A percentile compares a stretch with the other conserved stretches of the same genome.
Conservation (phyloP, 2,888 invertebrate species). For the Galerucella pusilla region DNA sequence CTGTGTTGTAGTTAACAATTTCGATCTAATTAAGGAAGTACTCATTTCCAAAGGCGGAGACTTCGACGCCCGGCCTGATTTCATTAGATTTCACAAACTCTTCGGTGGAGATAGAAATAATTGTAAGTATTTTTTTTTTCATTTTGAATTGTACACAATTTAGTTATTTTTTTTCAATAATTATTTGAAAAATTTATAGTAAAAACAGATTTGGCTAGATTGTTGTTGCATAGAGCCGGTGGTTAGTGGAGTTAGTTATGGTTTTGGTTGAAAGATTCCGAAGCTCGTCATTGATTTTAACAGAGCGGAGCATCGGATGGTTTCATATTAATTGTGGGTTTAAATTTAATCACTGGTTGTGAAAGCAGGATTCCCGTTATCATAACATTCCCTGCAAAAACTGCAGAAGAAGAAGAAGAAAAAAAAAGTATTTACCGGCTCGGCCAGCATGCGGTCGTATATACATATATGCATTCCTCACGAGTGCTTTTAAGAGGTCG, state of each 20-base stretch:
- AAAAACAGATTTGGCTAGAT: neutral
- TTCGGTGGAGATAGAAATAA: constrained; percentile 89
- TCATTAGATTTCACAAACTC: constrained; percentile 81
- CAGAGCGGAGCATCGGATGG: constrained; percentile 47
- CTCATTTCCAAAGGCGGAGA: constrained; percentile 82
- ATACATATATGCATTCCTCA: neutral
- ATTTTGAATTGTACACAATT: constrained; percentile 36
- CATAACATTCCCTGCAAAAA: constrained; percentile 51
- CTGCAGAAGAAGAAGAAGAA: constrained; percentile 35
- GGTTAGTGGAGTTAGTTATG: neutral
- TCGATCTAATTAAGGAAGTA: constrained; percentile 78
- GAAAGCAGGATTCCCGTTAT: constrained; percentile 53
- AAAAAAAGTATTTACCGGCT: constrained; percentile 40
- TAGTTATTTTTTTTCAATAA: neutral
- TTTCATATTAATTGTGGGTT: constrained; percentile 24
- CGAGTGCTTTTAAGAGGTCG: constrained; percentile 48
- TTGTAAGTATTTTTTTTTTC: constrained; percentile 74
- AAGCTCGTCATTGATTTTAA: constrained; percentile 44
- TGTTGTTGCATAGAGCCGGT: neutral
- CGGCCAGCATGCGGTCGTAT: constrained; percentile 8
- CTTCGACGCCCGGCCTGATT: constrained; percentile 86
- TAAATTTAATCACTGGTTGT: constrained; percentile 50
- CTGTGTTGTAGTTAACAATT: constrained; percentile 81
- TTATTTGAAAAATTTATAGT: neutral
- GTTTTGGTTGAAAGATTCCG: constrained; percentile 38